Percentiles rank a stretch among this genome's conserved stretches.
Conservation (phyloP, 1,140 invertebrate genomes). For the Drosophila ogumai region DNA sequence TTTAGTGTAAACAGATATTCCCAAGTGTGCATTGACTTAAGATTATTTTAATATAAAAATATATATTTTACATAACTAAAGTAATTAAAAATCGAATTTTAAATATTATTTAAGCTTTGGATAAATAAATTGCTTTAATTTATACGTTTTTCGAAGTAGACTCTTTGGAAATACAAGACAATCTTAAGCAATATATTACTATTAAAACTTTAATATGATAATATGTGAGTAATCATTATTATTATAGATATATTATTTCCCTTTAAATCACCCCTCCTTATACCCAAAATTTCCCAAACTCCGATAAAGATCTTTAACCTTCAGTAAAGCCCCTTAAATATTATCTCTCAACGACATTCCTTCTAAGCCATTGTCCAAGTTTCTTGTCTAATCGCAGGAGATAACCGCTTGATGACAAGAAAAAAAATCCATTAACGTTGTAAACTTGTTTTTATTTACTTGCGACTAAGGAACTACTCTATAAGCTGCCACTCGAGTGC, state of each 20-base stretch:
- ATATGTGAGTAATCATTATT: background rate
- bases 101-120: background rate
- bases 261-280: too few relatives aligned
- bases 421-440: constrained; percentile 49
- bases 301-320: constrained; percentile 4
- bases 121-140: background rate
- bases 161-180: too few relatives aligned
- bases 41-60: background rate
- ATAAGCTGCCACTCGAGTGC: constrained; percentile 22
- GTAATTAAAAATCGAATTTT: background rate
- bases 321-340: background rate
- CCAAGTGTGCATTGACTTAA: background rate
- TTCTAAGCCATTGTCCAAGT: constrained; percentile 6
- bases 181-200: too few relatives aligned
- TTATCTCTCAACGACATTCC: constrained; percentile 11
- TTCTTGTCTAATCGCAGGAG: constrained; percentile 7
- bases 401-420: constrained; percentile 27
- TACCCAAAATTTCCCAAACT: background rate
- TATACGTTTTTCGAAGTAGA: too few relatives aligned
- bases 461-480: constrained; percentile 35
- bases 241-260: background rate
- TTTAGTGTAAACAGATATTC: background rate
- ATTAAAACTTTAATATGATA: background rate
- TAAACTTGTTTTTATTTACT: constrained; percentile 62
- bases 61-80: background rate